phyloP scores from a whole-genome alignment of 2,888 invertebrate genomes.

The Sceliomorpha sp. region DNA sequence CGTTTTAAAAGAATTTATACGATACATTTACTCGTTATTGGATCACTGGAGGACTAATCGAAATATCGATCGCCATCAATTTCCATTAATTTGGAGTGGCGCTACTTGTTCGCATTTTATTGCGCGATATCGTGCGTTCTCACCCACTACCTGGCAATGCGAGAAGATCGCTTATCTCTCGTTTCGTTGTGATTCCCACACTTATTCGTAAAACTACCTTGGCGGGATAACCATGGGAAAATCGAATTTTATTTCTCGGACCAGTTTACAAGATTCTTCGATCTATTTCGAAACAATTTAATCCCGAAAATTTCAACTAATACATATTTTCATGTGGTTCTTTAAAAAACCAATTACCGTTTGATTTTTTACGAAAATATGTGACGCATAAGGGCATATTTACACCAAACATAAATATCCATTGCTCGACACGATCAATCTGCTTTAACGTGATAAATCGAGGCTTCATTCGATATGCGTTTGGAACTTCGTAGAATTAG shows the following conservation, averaged over 20 bases:
- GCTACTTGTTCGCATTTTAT: conserved; percentile 30
- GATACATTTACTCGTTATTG: conserved; percentile 22
- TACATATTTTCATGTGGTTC: too few species aligned
- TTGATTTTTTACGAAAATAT: too few species aligned
- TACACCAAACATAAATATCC: too few species aligned
- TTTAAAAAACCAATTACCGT: too few species aligned
- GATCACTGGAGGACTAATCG: conserved; percentile 32
- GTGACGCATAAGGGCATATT: too few species aligned
- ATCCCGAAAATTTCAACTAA: too few species aligned
- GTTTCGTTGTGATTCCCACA: conserved; percentile 59
- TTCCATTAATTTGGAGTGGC: conserved; percentile 36
- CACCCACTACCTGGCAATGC: conserved; percentile 23
- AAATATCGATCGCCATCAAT: conserved; percentile 32
- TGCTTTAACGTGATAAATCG: too few species aligned
- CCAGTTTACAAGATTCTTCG: conserved; percentile 22
- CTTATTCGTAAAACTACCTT: conserved; percentile 55
- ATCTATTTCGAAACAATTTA: conserved; percentile 21
- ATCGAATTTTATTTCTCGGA: conserved; percentile 55
- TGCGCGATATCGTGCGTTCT: conserved; percentile 15
- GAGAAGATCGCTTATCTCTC: conserved; percentile 38
- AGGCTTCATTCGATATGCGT: too few species aligned
- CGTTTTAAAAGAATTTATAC: too few species aligned
- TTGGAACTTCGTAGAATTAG: conserved; percentile 26
- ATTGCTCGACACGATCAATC: conserved; percentile 18
- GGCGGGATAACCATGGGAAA: too few species aligned